phyloP scores from a whole-genome alignment of 1,140 invertebrate species.

The Cecropterus lyciades region DNA sequence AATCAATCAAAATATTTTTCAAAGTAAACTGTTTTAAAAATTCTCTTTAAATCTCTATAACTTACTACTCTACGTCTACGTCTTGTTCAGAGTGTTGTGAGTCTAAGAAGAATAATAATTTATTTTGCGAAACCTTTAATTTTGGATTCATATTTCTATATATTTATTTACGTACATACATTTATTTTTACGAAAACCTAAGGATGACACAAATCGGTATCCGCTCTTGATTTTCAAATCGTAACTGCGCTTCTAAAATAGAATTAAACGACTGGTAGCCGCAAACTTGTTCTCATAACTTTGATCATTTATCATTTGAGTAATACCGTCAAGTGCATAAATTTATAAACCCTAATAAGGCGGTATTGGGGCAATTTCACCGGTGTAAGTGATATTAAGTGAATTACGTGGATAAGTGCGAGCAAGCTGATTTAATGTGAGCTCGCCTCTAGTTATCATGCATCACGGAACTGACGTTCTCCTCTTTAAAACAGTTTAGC shows the following conservation, averaged over 20 bases:
- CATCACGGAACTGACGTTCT: conserved; percentile 69
- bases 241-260: conserved; percentile 3
- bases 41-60: too few relatives aligned
- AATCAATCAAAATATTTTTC: too few relatives aligned
- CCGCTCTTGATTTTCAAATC: too few relatives aligned
- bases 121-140: too few relatives aligned
- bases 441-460: conserved; percentile 77
- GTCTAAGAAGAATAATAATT: too few relatives aligned
- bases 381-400: conserved; percentile 74
- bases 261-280: conserved; percentile 23
- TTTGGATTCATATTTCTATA: too few relatives aligned
- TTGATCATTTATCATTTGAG: conserved; percentile 48
- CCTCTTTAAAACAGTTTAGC: conserved; percentile 62
- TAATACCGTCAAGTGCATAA: conserved; percentile 51
- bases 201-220: neutral
- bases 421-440: conserved; percentile 70
- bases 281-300: conserved; percentile 31
- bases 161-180: too few relatives aligned
- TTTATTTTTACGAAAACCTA: neutral
- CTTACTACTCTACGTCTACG: too few relatives aligned
- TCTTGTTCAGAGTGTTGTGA: too few relatives aligned
- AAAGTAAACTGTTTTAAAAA: too few relatives aligned
- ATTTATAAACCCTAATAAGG: conserved; percentile 60
- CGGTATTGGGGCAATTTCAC: conserved; percentile 57
- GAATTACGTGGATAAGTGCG: conserved; percentile 59